Evolutionary conservation across 2,113 vertebrate genomes (phyloP), one percentile per base, ranked within the genome.

Genomic region (Megaptera novaeangliae): DNA sequence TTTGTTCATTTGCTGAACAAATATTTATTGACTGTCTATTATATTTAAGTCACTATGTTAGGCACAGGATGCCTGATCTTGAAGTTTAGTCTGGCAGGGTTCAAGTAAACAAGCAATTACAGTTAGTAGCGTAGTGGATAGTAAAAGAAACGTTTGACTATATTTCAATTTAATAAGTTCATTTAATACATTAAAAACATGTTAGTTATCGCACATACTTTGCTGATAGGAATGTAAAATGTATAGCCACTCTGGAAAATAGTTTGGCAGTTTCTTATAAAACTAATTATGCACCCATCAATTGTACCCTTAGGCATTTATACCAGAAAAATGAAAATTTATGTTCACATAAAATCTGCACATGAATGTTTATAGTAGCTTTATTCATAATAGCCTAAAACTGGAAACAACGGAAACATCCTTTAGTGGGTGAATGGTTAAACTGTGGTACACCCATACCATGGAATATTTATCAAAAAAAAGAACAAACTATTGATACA

Each of bases 301-400:
- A 8, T 91, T 64, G 11, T 80, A 84, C 17, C 39, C 11, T 52
- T 96, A 61, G 44, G 66, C 44, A 88, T 29, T 95, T 88, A 74
- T 85, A 66, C 31, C 23, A 80, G 82, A 84, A 71, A 95, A 88
- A 72, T 68, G 77, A 97, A 95, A 94, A 81, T 34, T 74, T 88
- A 63, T 10, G 57, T 91, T 91, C 64, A 92, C 20, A 91, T 11
- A 82, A 91, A 91, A 91, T 44, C 20, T 59, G 10, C 46, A 77
- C 46, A 44, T n/a, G n/a, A 75, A 86, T 93, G 17, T 91, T 84
- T 81, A 72, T 6, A 68, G 77, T 20, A 92, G 78, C 66, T 92
- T 96, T 86, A 77, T 81, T 71, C 41, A 49, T 34, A 95, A 89
- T 57, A 52, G 21, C 5, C 34, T 31, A 29, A 94, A 97, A 77